Conservation (phyloP, 2,888 invertebrate species). For the Brachycybe producta region DNA sequence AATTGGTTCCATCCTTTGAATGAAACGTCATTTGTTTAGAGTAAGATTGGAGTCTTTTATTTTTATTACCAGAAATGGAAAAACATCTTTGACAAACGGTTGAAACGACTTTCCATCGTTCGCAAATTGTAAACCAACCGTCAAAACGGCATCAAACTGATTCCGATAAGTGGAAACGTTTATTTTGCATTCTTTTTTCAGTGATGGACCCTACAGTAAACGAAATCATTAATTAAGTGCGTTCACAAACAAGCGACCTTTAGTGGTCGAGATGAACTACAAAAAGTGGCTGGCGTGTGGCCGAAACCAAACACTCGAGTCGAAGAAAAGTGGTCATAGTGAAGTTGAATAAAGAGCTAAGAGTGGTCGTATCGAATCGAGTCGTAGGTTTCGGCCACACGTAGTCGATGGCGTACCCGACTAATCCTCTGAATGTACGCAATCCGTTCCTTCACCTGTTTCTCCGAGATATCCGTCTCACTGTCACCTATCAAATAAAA, state of each 20-base stretch:
- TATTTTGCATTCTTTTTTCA: slow-evolving; percentile 1
- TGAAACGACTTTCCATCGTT: slow-evolving; percentile 35
- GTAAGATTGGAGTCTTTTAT: no score
- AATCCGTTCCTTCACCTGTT: slow-evolving; percentile 23
- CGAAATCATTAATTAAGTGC: no score
- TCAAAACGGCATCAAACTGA: slow-evolving; percentile 53
- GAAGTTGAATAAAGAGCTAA: no score
- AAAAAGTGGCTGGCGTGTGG: neutral
- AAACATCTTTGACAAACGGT: slow-evolving; percentile 57
- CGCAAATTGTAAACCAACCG: slow-evolving; percentile 50
- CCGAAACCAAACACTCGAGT: no score
- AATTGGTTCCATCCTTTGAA: slow-evolving; percentile 1
- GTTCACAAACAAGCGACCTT: neutral
- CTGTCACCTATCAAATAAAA: slow-evolving; percentile 16
- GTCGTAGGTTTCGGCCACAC: no score
- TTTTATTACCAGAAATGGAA: slow-evolving; percentile 46
- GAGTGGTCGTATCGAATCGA: no score
- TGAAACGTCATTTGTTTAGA: neutral
- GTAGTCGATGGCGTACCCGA: slow-evolving; percentile 13
- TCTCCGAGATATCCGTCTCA: slow-evolving; percentile 22
- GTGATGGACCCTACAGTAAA: slow-evolving; percentile 10
- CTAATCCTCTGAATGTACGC: slow-evolving; percentile 12
- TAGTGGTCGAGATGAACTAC: neutral
- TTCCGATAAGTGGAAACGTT: neutral
- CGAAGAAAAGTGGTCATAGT: no score